Conservation (phyloP, 2,797 vertebrate genomes). For the Luscinia megarhynchos region DNA sequence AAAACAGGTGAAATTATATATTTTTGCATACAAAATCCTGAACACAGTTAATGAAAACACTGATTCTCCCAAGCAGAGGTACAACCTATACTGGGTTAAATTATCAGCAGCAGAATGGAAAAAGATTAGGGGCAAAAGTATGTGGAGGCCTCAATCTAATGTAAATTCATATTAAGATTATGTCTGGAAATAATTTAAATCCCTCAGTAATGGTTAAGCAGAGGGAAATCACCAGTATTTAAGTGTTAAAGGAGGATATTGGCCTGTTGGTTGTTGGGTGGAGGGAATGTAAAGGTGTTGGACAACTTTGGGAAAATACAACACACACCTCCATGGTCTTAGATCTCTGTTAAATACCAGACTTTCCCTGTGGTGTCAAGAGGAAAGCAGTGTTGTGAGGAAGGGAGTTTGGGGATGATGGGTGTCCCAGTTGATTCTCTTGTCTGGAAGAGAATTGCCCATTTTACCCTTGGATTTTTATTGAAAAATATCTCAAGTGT, state of each 20-base stretch:
- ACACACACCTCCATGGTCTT: neutral
- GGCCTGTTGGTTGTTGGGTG: neutral
- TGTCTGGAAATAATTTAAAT: conserved; percentile 62
- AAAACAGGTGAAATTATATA: neutral
- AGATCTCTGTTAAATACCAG: conserved; percentile 12
- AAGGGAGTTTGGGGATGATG: neutral
- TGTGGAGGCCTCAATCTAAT: conserved; percentile 2
- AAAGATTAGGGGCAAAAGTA: conserved; percentile 38
- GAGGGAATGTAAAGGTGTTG: conserved; percentile 25
- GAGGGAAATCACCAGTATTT: conserved; percentile 16
- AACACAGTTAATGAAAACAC: conserved; percentile 45
- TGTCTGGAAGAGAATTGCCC: neutral
- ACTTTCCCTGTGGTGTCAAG: neutral
- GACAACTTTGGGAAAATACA: conserved; percentile 29
- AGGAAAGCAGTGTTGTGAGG: neutral
- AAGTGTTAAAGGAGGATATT: conserved; percentile 18
- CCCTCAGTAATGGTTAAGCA: conserved; percentile 45
- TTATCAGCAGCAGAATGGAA: conserved; percentile 62
- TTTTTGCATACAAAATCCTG: neutral
- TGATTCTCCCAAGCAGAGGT: conserved; percentile 19
- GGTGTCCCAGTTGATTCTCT: neutral
- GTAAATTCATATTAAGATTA: conserved; percentile 55
- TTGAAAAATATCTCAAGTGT: neutral
- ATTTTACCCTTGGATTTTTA: neutral
- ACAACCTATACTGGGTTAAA: neutral